Percentiles rank a stretch among this genome's conserved stretches.
Evolutionary conservation across 2,797 vertebrate species (phyloP).

Genomic region (Acridotheres tristis): DNA sequence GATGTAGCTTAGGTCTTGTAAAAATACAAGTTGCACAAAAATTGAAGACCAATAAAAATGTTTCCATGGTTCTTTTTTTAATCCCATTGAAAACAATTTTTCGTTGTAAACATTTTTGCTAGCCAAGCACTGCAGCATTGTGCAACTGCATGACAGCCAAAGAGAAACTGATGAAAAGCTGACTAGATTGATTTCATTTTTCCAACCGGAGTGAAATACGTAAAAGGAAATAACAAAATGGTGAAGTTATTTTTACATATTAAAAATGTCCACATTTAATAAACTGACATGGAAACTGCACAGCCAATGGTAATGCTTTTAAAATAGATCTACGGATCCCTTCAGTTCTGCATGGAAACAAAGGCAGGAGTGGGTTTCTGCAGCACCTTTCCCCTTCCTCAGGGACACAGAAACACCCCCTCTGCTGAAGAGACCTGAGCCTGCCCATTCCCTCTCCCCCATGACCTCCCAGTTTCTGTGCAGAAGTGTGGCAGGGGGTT

Average conservation of each 20-base stretch:
- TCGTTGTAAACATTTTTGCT: slow-evolving; percentile 67
- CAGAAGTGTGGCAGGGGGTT: slow-evolving; percentile 58
- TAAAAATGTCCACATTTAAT: slow-evolving; percentile 55
- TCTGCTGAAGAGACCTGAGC: neutral
- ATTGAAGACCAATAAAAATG: slow-evolving; percentile 57
- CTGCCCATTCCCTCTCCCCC: neutral
- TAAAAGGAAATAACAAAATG: slow-evolving; percentile 71
- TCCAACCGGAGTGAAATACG: slow-evolving; percentile 57
- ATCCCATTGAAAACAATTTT: slow-evolving; percentile 67
- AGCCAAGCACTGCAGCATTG: slow-evolving; percentile 69
- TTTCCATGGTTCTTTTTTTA: slow-evolving; percentile 64
- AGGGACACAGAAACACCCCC: neutral
- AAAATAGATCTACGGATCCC: neutral
- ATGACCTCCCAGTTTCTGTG: slow-evolving; percentile 42
- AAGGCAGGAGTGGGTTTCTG: neutral
- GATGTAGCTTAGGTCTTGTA: neutral
- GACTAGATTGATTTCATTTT: slow-evolving; percentile 71
- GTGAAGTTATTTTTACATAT: slow-evolving; percentile 66
- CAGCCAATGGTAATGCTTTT: slow-evolving; percentile 12
- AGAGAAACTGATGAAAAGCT: slow-evolving; percentile 71
- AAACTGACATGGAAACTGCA: slow-evolving; percentile 34
- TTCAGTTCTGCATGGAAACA: neutral
- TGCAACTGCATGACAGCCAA: slow-evolving; percentile 69
- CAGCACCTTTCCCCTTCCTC: neutral
- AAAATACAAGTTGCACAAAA: slow-evolving; percentile 29